phyloP scores from a whole-genome alignment of 92 coral and sea anemone genomes.

The Actinernus sp. region DNA sequence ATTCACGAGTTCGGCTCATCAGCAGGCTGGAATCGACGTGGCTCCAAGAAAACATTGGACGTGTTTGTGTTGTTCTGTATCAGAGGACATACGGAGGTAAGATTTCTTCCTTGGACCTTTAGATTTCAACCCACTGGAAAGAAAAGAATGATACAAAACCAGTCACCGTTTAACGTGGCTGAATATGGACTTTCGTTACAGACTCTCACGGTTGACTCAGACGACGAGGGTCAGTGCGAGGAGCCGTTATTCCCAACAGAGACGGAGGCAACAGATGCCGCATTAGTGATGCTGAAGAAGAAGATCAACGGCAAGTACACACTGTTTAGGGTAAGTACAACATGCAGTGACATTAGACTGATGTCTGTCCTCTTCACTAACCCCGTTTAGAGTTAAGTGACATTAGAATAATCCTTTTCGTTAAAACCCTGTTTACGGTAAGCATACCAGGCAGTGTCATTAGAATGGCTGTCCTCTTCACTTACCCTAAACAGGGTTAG shows the following conservation, averaged over 20 bases:
- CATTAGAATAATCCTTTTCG: not conserved
- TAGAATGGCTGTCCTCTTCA: too few relatives aligned
- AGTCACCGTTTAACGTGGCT: not conserved
- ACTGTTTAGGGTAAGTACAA: slow-evolving; percentile 75
- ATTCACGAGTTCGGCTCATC: slow-evolving; percentile 78
- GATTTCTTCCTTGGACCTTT: too few relatives aligned
- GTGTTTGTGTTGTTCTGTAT: slow-evolving; percentile 88
- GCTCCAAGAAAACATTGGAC: slow-evolving; percentile 68
- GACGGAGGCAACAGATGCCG: slow-evolving; percentile 91
- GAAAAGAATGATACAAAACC: not conserved
- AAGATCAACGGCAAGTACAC: slow-evolving; percentile 96
- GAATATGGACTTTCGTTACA: slow-evolving; percentile 22
- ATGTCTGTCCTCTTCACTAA: too few relatives aligned
- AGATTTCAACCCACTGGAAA: too few relatives aligned
- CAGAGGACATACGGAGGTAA: slow-evolving; percentile 93
- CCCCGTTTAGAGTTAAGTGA: too few relatives aligned
- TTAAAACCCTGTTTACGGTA: not conserved
- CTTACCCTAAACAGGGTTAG: too few relatives aligned
- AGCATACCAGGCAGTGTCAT: too few relatives aligned
- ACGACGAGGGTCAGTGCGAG: slow-evolving; percentile 81
- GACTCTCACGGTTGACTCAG: slow-evolving; percentile 82
- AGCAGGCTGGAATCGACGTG: slow-evolving; percentile 87
- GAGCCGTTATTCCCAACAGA: slow-evolving; percentile 77
- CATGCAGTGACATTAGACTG: not conserved
- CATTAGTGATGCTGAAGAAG: slow-evolving; percentile 85